Conservation (phyloP, 2,888 invertebrate species). For the Empis livida region DNA sequence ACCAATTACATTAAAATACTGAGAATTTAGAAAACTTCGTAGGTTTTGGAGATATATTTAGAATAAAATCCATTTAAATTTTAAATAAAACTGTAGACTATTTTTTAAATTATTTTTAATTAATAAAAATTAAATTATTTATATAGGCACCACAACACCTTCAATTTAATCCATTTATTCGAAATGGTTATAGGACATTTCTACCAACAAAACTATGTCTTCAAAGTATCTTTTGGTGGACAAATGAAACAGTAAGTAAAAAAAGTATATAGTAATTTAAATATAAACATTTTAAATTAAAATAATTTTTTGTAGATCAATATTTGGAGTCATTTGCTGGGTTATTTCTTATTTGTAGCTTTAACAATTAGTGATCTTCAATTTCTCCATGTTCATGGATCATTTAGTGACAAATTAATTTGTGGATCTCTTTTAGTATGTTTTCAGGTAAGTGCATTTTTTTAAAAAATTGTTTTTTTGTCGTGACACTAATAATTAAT, state of each 20-base stretch:
- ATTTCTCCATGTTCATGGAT: conserved; percentile 65
- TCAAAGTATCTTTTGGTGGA: conserved; percentile 92
- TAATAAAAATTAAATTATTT: neutral
- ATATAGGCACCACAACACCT: conserved; percentile 64
- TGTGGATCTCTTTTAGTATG: conserved; percentile 72
- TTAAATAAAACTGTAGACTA: too few species aligned
- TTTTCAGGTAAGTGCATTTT: conserved; percentile 68
- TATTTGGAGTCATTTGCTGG: conserved; percentile 92
- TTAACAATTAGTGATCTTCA: conserved; percentile 74
- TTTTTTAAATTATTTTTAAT: too few species aligned
- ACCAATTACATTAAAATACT: too few species aligned
- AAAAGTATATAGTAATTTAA: neutral
- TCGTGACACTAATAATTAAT: too few species aligned
- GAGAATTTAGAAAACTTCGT: too few species aligned
- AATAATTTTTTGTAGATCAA: conserved; percentile 46
- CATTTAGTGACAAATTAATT: conserved; percentile 69
- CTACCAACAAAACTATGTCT: conserved; percentile 71
- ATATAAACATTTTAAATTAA: neutral
- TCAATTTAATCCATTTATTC: conserved; percentile 76
- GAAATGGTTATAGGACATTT: conserved; percentile 71
- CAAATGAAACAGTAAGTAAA: conserved; percentile 64
- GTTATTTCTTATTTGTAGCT: conserved; percentile 68
- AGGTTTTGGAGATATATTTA: too few species aligned
- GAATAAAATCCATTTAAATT: too few species aligned
- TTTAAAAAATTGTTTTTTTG: too few species aligned